These are phyloP conservation scores for Camponotus fellah DNA, from an alignment of 2,888 invertebrate genomes.

Conservation along the genomic window DNA sequence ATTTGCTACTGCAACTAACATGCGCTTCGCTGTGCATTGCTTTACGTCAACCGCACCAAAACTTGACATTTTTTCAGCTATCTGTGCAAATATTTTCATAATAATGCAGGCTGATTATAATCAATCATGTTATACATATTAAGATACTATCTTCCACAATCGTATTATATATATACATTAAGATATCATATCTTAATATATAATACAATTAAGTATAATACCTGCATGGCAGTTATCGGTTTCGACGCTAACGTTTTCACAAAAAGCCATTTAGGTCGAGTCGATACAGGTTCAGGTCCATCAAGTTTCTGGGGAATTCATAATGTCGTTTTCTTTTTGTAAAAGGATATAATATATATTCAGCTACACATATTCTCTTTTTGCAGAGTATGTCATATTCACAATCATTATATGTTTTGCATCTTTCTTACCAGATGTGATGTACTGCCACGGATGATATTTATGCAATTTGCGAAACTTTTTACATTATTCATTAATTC, in stretches of 20 bases:
- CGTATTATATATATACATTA: neutral
- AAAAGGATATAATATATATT: neutral
- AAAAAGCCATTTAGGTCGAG: constrained; percentile 87
- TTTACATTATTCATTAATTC: constrained; percentile 87
- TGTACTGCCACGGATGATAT: constrained; percentile 88
- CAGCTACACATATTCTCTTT: neutral
- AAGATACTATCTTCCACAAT: constrained; percentile 28
- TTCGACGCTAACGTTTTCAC: constrained; percentile 80
- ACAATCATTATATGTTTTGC: neutral
- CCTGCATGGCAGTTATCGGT: constrained; percentile 51
- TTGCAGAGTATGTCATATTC: neutral
- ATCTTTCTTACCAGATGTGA: constrained; percentile 88
- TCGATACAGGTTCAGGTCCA: constrained; percentile 86
- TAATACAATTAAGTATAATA: constrained; percentile 24
- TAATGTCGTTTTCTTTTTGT: constrained; percentile 20
- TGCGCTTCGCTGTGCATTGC: constrained; percentile 86
- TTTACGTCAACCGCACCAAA: constrained; percentile 90
- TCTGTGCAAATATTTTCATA: constrained; percentile 83
- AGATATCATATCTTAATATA: neutral
- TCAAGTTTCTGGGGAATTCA: constrained; percentile 86
- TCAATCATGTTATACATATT: constrained; percentile 17
- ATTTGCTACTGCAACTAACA: constrained; percentile 89
- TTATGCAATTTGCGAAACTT: constrained; percentile 87
- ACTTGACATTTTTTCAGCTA: constrained; percentile 87
- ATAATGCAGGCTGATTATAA: constrained; percentile 5